Conservation (phyloP, 2,797 vertebrate species). For the Ammospiza maritima region DNA sequence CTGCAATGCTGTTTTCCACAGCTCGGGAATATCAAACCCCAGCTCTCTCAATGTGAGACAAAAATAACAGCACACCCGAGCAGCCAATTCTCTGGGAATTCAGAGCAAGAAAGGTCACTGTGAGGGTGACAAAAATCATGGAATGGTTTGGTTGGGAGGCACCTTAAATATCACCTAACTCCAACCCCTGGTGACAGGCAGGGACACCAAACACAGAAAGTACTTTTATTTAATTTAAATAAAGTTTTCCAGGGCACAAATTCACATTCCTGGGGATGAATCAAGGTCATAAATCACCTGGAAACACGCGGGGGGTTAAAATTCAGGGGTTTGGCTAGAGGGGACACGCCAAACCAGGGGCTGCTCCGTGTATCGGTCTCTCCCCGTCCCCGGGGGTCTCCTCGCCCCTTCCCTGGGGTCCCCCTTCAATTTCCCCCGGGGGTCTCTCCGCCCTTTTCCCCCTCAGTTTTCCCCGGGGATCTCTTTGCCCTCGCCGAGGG, state of each 20-base stretch:
- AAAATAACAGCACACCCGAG: background rate
- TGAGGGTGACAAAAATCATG: background rate
- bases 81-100: background rate
- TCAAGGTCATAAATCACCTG: accelerated
- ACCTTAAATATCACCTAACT: background rate
- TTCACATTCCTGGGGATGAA: accelerated
- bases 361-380: too few relatives aligned
- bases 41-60: accelerated
- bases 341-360: too few relatives aligned
- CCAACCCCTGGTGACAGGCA: background rate
- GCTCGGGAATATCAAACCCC: background rate
- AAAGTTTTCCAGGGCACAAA: accelerated
- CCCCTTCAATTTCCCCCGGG: too few relatives aligned
- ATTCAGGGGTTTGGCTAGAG: background rate
- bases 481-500: too few relatives aligned
- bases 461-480: too few relatives aligned
- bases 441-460: background rate
- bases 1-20: background rate
- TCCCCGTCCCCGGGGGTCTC: background rate
- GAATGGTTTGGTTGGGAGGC: background rate
- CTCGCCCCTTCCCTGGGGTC: too few relatives aligned
- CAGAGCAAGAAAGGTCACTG: background rate
- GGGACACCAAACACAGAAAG: background rate
- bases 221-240: background rate
- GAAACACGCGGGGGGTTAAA: background rate